Conservation (phyloP, 2,113 vertebrate genomes). For the Hystrix brachyura region DNA sequence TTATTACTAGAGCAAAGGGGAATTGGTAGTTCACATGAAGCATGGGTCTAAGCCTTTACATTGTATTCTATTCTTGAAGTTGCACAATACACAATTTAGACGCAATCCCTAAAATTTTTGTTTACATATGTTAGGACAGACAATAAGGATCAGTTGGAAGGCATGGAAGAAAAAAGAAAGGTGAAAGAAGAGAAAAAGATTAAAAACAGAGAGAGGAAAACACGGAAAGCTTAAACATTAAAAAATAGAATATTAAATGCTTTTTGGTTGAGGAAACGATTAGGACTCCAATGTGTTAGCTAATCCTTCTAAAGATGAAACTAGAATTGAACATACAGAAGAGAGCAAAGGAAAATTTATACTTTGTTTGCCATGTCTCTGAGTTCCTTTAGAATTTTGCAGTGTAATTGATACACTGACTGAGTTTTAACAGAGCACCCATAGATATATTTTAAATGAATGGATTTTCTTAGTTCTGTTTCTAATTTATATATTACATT, state of each 20-base stretch:
- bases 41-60: background rate
- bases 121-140: rapidly evolving
- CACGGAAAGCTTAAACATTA: background rate
- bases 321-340: background rate
- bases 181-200: background rate
- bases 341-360: background rate
- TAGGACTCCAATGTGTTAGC: background rate
- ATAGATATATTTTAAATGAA: background rate
- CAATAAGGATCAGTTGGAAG: background rate
- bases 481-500: too few species aligned
- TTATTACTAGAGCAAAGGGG: background rate
- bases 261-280: background rate
- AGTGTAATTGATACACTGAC: background rate
- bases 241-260: background rate
- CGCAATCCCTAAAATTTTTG: background rate
- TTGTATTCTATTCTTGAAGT: background rate
- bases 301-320: background rate
- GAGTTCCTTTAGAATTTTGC: background rate
- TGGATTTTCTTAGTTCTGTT: background rate
- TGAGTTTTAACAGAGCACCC: background rate
- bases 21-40: background rate
- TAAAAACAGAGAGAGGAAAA: background rate
- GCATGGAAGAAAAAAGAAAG: background rate
- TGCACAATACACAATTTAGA: background rate
- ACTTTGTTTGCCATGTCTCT: background rate